Evolutionary conservation across 2,113 vertebrate genomes (phyloP).

Genomic region (Cebidichthys violaceus): DNA sequence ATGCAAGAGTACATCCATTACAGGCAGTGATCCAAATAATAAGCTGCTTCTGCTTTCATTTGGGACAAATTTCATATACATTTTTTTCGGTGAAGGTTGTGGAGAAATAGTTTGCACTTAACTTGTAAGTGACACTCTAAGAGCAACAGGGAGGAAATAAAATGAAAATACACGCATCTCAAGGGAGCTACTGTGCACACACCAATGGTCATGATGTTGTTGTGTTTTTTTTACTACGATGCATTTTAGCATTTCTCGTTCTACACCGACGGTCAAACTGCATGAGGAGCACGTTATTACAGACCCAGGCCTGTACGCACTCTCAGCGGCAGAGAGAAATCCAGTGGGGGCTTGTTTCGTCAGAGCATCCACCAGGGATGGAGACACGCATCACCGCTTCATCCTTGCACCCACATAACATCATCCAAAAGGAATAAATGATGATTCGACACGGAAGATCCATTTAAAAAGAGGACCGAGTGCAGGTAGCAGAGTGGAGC

Average conservation of each 20-base stretch:
- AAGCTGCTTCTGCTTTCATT: conserved; percentile 56
- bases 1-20: conserved; percentile 42
- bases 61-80: conserved; percentile 54
- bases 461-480: conserved; percentile 19
- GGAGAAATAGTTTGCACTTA: conserved; percentile 58
- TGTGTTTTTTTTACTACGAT: conserved; percentile 6
- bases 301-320: conserved; percentile 2
- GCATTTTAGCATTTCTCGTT: conserved; percentile 22
- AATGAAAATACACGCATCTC: conserved; percentile 48
- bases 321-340: conserved; percentile 1
- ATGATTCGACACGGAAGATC: conserved; percentile 25
- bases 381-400: not conserved
- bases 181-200: conserved; percentile 40
- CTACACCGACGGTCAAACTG: not conserved
- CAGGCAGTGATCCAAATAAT: conserved; percentile 62
- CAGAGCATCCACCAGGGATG: conserved; percentile 9
- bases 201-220: conserved; percentile 37
- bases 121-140: conserved; percentile 61
- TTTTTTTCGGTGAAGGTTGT: conserved; percentile 42
- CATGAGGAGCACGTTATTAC: conserved; percentile 9
- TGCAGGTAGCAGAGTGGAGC: not conserved
- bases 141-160: conserved; percentile 53
- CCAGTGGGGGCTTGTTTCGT: not conserved
- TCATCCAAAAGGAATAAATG: conserved; percentile 52
- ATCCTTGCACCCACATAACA: conserved; percentile 30